Evolutionary conservation across 2,113 vertebrate species (phyloP).

Genomic region (Suricata suricatta): DNA sequence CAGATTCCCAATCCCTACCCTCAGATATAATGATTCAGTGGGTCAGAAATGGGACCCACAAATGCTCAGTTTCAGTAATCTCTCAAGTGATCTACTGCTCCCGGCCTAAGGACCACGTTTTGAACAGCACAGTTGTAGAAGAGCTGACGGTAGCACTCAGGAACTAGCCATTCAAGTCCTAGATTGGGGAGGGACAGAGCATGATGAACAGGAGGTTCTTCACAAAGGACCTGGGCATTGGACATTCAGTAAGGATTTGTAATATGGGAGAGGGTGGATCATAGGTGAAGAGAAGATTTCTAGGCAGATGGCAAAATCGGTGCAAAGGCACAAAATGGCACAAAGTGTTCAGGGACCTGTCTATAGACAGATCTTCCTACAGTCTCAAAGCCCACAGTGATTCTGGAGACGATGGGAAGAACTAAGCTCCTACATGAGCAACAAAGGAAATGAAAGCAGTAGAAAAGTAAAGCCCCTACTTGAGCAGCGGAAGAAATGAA

Average conservation of each 20-base stretch:
- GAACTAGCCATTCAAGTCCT: neutral
- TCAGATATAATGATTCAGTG: neutral
- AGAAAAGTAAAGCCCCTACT: slow-evolving; percentile 38
- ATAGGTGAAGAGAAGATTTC: neutral
- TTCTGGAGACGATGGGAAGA: neutral
- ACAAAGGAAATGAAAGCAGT: slow-evolving; percentile 40
- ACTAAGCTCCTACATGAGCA: neutral
- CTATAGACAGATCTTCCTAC: neutral
- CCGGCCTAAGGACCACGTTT: neutral
- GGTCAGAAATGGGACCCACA: neutral
- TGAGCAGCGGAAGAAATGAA: slow-evolving; percentile 57
- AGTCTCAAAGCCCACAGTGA: neutral
- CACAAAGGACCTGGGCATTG: neutral
- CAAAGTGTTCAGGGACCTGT: neutral
- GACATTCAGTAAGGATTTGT: neutral
- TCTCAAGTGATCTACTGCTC: neutral
- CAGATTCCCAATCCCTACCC: neutral
- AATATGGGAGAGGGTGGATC: neutral
- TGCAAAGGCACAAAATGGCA: neutral
- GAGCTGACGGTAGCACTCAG: neutral
- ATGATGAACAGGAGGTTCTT: neutral
- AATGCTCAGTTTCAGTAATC: neutral
- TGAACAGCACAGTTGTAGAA: neutral
- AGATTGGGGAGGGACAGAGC: neutral
- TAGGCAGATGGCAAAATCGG: neutral